Evolutionary conservation across 2,888 invertebrate genomes (phyloP), one percentile per base, ranked within the genome.

Genomic region (Trichacis sp.): DNA sequence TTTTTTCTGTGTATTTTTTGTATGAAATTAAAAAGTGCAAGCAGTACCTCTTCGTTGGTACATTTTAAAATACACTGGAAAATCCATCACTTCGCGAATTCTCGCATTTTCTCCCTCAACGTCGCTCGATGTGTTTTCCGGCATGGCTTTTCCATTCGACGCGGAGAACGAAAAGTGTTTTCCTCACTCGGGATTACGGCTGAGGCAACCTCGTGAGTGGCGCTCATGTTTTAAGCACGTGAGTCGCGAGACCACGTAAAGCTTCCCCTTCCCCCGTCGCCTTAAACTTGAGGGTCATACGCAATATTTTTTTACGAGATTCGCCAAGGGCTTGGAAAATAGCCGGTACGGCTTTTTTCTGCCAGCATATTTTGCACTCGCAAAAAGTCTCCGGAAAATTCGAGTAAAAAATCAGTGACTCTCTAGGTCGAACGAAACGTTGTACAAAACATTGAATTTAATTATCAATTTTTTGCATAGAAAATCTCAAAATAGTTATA

Each of bases 101-200:
- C 12, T 36, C 36, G 36, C 36, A n/a, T 12, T 12, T 40, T 40
- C 14, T 40, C 40, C 15, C 12, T 33, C 33, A 2, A n/a, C n/a
- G 33, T 11, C n/a, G 33, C 33, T 9, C 9, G n/a, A 33, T 33
- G 33, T 33, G 33, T 33, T 33, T 33, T 33, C 33, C 33, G 33
- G 33, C 33, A 33, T 33, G 33, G 33, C 11, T 33, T 33, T 33
- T 33, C 33, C 33, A 33, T 40, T 15, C n/a, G 14, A 15, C 2
- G 9, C 40, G 3, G 15, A 29, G 46, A n/a, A 3, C 56, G 56
- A 43, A 52, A 57, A 45, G 53, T 49, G 63, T 57, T 57, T 56
- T 29, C 45, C 46, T 36, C 40, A 45, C 47, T 49, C 50, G 19
- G 24, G 52, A 59, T 55, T 59, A 59, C 48, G 33, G 47, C 29